phyloP scores from a whole-genome alignment of 2,888 invertebrate species.

The Lacanobia oleracea region DNA sequence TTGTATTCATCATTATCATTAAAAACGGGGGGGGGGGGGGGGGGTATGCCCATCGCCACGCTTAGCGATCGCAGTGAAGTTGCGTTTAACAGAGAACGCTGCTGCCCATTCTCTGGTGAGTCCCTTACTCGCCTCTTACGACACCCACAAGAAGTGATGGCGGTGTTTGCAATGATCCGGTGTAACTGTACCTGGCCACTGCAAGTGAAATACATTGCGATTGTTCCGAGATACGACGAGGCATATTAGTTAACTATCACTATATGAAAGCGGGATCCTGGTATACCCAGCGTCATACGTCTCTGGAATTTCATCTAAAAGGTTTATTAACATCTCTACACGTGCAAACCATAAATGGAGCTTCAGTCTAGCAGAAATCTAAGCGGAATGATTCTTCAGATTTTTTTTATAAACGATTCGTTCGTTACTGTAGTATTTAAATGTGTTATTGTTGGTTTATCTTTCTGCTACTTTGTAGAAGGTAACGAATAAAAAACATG shows the following conservation, averaged over 20 bases:
- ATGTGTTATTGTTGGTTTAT: no score
- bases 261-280: not conserved
- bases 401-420: not conserved
- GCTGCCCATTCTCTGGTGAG: no score
- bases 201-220: not conserved
- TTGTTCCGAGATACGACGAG: not conserved
- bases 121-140: no score
- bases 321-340: conserved; percentile 1
- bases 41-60: no score
- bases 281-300: not conserved
- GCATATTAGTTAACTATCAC: not conserved
- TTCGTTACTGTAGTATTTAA: not conserved
- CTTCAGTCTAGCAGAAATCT: not conserved
- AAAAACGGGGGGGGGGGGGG: no score
- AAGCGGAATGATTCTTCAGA: not conserved
- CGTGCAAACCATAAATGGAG: not conserved
- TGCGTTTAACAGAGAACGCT: no score
- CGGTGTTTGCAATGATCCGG: not conserved
- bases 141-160: no score
- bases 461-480: no score
- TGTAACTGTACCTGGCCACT: no score
- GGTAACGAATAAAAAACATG: no score
- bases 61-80: no score
- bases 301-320: conserved; percentile 17
- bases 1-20: no score